Evolutionary conservation across 1,140 invertebrate species (phyloP), one percentile per base, ranked within the genome.

Genomic region (Cepaea nemoralis): DNA sequence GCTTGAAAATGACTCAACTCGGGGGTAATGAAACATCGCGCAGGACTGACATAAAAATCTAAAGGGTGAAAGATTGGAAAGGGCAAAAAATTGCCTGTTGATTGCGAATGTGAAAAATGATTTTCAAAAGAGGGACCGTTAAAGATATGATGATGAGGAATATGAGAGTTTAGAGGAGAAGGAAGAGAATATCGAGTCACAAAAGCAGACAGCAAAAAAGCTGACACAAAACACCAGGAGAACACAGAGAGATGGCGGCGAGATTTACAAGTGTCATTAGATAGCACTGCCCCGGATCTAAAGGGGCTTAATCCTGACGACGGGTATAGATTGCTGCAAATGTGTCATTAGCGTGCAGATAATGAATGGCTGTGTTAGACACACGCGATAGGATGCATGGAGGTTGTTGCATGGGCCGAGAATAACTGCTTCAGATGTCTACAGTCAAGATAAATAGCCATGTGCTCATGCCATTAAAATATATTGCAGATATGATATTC

Each of bases 171-270:
- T 55, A 19, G 50, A 55, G n/a, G 59, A 31, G 45, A 19, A 19
- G 59, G 55, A 63, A 63, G 27, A 63, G 59, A 8, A 5, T 10
- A 16, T 2, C 10, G n/a, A 63, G 59, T 31, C 59, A 31, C 59
- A 63, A 63, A 63, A 63, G 59, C 59, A 63, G 27, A 63, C 59
- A 31, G n/a, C n/a, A 63, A 63, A 63, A 63, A 40, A 71, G 19
- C n/a, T 5, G 22, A 55, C n/a, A 55, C 50, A 71, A 71, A 40
- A 42, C 22, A 71, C 10, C 22, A 39, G 12, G 31, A 10, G 40
- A 42, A 71, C 0, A 71, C 37, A 71, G 69, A 71, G 27, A 71
- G 37, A 71, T 39, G 31, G 69, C 59, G 59, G 27, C 5, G 8
- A 63, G 59, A 31, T 40, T 39, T 40, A 42, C 35, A 42, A 71